These are phyloP conservation scores for Rhynchonema sp. DNA, from an alignment of 2,888 invertebrate species.

Conservation along the genomic window DNA sequence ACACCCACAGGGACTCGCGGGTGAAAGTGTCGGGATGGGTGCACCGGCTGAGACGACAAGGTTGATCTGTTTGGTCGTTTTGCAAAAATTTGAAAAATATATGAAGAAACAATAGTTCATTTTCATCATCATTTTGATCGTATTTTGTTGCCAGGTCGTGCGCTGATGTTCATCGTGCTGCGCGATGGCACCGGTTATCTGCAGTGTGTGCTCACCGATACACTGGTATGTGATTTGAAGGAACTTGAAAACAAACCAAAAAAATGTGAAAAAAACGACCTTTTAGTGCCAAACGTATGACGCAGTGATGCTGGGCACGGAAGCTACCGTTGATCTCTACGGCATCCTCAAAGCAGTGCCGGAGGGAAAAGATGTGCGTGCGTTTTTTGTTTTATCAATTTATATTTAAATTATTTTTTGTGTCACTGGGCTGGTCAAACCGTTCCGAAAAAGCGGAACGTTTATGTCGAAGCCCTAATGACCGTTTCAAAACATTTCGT, in stretches of 20 bases:
- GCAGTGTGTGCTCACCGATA: conserved; percentile 69
- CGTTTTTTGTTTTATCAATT: not conserved
- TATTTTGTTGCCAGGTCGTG: conserved; percentile 47
- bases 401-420: too few relatives aligned
- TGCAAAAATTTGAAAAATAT: not conserved
- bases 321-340: conserved; percentile 62
- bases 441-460: too few relatives aligned
- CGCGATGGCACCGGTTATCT: conserved; percentile 87
- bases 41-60: conserved; percentile 80
- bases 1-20: conserved; percentile 41
- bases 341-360: conserved; percentile 65
- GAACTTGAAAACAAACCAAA: not conserved
- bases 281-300: conserved; percentile 63
- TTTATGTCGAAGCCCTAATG: too few relatives aligned
- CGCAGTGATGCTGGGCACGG: conserved; percentile 66
- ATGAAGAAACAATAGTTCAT: too few relatives aligned
- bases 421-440: too few relatives aligned
- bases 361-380: conserved; percentile 17
- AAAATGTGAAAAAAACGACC: not conserved
- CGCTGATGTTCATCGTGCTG: conserved; percentile 75
- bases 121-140: too few relatives aligned
- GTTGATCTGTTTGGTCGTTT: conserved; percentile 27
- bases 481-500: too few relatives aligned
- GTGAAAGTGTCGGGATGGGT: conserved; percentile 83
- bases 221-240: conserved; percentile 14